These are phyloP conservation scores for Pogonocichla stellata DNA, from an alignment of 2,113 vertebrate species.

Conservation along the genomic window DNA sequence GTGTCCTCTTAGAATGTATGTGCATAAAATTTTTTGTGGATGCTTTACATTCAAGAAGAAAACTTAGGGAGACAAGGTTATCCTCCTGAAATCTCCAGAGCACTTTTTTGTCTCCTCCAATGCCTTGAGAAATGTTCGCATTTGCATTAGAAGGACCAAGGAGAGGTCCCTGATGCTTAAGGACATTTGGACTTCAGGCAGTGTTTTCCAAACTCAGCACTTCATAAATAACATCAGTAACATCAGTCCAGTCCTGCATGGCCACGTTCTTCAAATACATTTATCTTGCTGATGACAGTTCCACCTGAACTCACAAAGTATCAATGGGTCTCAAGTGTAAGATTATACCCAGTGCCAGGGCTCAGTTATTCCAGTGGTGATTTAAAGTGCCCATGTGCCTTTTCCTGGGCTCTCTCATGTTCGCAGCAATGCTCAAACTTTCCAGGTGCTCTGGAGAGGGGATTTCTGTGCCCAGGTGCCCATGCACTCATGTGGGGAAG, in stretches of 20 bases:
- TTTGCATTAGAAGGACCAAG: not conserved
- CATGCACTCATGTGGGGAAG: not conserved
- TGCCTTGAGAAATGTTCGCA: not conserved
- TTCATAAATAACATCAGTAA: not conserved
- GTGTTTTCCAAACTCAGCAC: not conserved
- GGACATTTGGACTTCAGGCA: not conserved
- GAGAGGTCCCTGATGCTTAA: not conserved
- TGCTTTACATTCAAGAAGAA: not conserved
- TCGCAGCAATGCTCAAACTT: not conserved
- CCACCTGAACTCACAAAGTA: not conserved
- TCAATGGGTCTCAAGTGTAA: not conserved
- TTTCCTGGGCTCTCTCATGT: not conserved
- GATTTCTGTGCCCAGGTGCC: not conserved
- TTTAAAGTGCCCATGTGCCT: not conserved
- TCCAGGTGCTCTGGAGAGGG: not conserved
- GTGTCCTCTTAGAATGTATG: not conserved
- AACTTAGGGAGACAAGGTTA: not conserved
- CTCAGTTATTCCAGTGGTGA: not conserved
- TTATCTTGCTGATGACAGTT: not conserved
- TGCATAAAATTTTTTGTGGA: not conserved
- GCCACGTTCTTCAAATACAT: not conserved
- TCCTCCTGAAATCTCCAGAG: not conserved
- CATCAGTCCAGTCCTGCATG: accelerated
- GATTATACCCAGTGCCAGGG: not conserved
- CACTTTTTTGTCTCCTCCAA: not conserved